Percentiles rank a stretch among this genome's conserved stretches.
These are phyloP conservation scores for Perca schrenkii DNA, from an alignment of 2,113 vertebrate genomes.

Conservation along the genomic window DNA sequence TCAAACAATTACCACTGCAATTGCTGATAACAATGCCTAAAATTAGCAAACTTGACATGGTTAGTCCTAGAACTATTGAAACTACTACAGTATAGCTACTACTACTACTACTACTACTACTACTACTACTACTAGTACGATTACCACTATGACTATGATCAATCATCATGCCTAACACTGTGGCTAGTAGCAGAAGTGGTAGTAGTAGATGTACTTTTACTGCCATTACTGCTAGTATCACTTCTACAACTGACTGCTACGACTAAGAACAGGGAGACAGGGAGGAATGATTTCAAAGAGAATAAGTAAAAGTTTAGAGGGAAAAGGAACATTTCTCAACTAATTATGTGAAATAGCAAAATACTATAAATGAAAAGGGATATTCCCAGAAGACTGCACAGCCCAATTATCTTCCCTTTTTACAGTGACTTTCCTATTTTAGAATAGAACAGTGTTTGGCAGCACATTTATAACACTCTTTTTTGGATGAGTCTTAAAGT, in stretches of 20 bases:
- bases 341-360: slow-evolving; percentile 56
- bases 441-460: too few relatives aligned
- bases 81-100: background rate
- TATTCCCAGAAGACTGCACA: slow-evolving; percentile 1
- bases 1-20: background rate
- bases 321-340: slow-evolving; percentile 44
- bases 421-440: background rate
- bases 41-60: background rate
- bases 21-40: background rate
- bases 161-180: background rate
- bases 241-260: background rate
- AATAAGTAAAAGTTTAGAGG: slow-evolving; percentile 42
- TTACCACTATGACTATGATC: background rate
- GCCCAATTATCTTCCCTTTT: slow-evolving; percentile 39
- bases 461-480: background rate
- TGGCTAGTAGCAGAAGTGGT: background rate
- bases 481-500: background rate
- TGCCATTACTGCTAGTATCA: background rate
- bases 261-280: slow-evolving; percentile 18
- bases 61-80: background rate
- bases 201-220: background rate
- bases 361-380: slow-evolving; percentile 34
- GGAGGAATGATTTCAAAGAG: slow-evolving; percentile 53
- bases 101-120: background rate
- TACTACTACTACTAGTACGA: background rate